Evolutionary conservation across 2,888 invertebrate genomes (phyloP).

Genomic region (Apotomis turbidana): DNA sequence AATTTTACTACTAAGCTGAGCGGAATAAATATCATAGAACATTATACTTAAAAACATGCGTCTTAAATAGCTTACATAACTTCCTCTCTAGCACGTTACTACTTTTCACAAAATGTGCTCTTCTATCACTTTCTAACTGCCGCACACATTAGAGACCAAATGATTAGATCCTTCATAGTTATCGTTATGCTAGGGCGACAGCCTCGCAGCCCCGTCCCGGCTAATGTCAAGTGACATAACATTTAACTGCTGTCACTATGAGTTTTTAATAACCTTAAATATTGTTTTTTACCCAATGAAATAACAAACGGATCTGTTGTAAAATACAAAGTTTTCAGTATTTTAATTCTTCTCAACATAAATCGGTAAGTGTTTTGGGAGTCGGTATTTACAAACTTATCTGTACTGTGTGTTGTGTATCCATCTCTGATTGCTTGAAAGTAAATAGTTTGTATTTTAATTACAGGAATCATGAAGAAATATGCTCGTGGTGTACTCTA

Average conservation of each 20-base stretch:
- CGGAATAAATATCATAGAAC: neutral
- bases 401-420: neutral
- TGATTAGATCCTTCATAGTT: neutral
- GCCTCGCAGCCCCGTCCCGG: too few relatives aligned
- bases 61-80: neutral
- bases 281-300: conserved; percentile 17
- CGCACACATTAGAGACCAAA: neutral
- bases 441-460: conserved; percentile 12
- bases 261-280: conserved; percentile 33
- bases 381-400: neutral
- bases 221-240: neutral
- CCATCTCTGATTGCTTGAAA: too few relatives aligned
- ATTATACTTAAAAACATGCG: neutral
- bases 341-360: conserved; percentile 1
- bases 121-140: neutral
- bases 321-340: neutral
- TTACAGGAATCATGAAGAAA: conserved; percentile 72
- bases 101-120: neutral
- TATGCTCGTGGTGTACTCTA: conserved; percentile 68
- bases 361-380: neutral
- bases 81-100: neutral
- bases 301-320: neutral
- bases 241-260: conserved; percentile 7
- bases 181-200: neutral
- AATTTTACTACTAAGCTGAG: too few relatives aligned